A percentile compares a stretch with the other conserved stretches of the same genome.
These are phyloP conservation scores for Oreochromis mossambicus DNA, from an alignment of 2,797 vertebrate genomes.

Conservation along the genomic window DNA sequence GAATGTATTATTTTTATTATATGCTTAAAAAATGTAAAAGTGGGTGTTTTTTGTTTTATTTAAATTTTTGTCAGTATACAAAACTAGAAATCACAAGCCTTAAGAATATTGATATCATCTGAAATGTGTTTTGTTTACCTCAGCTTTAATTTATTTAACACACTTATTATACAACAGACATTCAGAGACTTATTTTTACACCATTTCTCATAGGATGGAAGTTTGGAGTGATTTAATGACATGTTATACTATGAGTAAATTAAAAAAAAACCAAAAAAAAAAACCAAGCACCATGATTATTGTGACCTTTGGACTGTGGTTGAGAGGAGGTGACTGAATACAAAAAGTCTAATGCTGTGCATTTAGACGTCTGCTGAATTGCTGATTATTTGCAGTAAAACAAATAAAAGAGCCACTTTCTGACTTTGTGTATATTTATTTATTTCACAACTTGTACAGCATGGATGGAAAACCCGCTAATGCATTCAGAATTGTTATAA, in stretches of 20 bases:
- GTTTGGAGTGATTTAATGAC: neutral
- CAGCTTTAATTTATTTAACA: slow-evolving; percentile 56
- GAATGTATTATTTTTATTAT: slow-evolving; percentile 7
- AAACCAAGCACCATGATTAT: slow-evolving; percentile 16
- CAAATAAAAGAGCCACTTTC: slow-evolving; percentile 31
- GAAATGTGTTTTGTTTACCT: slow-evolving; percentile 34
- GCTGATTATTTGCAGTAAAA: slow-evolving; percentile 41
- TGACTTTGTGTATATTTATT: neutral
- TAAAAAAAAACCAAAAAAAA: neutral
- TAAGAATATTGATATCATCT: slow-evolving; percentile 14
- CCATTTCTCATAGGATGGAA: neutral
- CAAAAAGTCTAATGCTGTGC: slow-evolving; percentile 55
- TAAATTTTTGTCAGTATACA: neutral
- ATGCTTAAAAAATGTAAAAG: neutral
- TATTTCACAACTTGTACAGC: neutral
- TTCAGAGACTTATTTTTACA: neutral
- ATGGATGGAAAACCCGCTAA: accelerated
- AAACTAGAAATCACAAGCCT: slow-evolving; percentile 17
- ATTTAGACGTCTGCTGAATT: slow-evolving; percentile 40
- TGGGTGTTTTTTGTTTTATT: neutral
- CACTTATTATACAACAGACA: neutral
- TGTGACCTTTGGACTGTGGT: neutral
- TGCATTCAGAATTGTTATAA: neutral
- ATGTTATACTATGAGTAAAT: slow-evolving; percentile 2
- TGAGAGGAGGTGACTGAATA: neutral